A percentile compares a stretch with the other conserved stretches of the same genome.
Conservation (phyloP, 1,140 invertebrate species). For the Melanaphis sacchari region DNA sequence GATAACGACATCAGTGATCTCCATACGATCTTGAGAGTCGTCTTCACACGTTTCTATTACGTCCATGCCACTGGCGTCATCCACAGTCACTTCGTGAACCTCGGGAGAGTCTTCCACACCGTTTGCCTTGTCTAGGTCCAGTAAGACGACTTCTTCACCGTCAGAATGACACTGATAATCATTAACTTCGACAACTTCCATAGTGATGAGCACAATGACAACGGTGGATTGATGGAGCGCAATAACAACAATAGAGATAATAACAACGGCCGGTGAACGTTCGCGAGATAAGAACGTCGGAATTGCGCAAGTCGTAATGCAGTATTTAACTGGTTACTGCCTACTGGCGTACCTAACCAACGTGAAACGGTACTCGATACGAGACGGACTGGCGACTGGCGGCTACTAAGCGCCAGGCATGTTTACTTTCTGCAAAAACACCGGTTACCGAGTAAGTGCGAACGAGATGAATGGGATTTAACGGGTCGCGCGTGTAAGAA, state of each 20-base stretch:
- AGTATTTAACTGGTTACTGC: not conserved
- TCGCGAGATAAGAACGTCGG: not conserved
- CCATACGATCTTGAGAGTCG: not conserved
- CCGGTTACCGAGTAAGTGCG: too few relatives aligned
- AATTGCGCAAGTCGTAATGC: not conserved
- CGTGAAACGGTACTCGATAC: not conserved
- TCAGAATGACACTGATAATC: conserved; percentile 46
- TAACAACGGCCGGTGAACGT: not conserved
- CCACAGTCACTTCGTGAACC: not conserved
- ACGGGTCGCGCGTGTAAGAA: not conserved
- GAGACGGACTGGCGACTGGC: not conserved
- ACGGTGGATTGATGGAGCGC: not conserved
- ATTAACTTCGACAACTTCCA: conserved; percentile 41
- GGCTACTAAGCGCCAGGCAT: not conserved
- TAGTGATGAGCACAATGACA: not conserved
- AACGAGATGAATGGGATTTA: not conserved
- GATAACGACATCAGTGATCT: not conserved
- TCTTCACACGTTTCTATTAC: not conserved
- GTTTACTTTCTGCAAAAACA: not conserved
- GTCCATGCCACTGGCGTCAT: not conserved
- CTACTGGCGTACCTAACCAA: too few relatives aligned
- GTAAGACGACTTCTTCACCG: conserved; percentile 40
- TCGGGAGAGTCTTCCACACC: not conserved
- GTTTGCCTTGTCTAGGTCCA: conserved; percentile 33
- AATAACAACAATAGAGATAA: not conserved